phyloP scores from a whole-genome alignment of 2,888 invertebrate species.

The Patella depressa region DNA sequence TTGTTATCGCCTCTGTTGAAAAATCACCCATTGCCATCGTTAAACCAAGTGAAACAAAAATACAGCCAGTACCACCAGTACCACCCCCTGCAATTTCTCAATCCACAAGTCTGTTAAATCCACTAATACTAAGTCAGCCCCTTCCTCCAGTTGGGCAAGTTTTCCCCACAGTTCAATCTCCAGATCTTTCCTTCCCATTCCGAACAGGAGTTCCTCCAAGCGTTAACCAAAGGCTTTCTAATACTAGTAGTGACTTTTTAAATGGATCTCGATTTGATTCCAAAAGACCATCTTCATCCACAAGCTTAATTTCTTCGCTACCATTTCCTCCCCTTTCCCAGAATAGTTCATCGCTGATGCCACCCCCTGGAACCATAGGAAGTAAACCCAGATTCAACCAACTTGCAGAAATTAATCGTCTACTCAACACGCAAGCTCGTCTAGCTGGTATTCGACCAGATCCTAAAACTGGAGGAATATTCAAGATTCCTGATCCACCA shows the following conservation, averaged over 20 bases:
- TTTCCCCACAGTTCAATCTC: neutral
- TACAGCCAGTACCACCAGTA: neutral
- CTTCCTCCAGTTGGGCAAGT: neutral
- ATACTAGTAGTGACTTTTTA: neutral
- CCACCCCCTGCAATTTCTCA: neutral
- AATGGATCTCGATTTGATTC: neutral
- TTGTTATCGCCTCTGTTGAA: neutral
- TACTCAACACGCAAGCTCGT: constrained; percentile 54
- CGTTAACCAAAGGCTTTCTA: neutral
- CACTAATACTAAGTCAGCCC: neutral
- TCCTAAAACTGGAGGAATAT: constrained; percentile 41
- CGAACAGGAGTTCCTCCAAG: neutral
- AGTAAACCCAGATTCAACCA: constrained; percentile 26
- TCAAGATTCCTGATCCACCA: constrained; percentile 61
- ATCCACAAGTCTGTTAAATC: neutral
- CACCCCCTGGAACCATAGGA: neutral
- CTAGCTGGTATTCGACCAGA: constrained; percentile 30
- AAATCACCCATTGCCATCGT: constrained; percentile 3
- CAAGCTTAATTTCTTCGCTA: constrained; percentile 10
- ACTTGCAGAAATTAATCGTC: constrained; percentile 55
- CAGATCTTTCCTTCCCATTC: neutral
- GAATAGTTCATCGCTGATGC: neutral
- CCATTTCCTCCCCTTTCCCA: neutral
- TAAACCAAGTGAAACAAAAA: neutral
- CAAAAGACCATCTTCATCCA: constrained; percentile 8